A percentile compares a stretch with the other conserved stretches of the same genome.
Evolutionary conservation across 2,888 invertebrate species (phyloP).

Genomic region (Cyclophora albipunctata): DNA sequence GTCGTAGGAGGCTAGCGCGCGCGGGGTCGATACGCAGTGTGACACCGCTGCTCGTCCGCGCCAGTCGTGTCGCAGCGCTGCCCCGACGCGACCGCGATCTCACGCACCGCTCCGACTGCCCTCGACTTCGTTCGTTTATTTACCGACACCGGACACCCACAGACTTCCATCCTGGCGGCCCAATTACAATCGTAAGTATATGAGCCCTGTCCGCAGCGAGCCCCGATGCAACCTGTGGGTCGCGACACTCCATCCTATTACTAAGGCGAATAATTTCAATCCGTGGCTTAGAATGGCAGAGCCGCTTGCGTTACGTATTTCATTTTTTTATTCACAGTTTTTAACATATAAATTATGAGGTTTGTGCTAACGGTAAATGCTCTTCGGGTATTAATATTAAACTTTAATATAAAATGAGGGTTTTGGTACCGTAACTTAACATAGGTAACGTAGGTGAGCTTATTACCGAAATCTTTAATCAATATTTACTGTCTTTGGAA

Average conservation of each 20-base stretch:
- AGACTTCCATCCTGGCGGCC: constrained; percentile 11
- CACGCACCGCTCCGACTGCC: constrained; percentile 17
- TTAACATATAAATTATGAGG: no score
- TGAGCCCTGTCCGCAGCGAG: background rate
- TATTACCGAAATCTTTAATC: constrained; percentile 5
- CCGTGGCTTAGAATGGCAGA: constrained; percentile 2
- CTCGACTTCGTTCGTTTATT: background rate
- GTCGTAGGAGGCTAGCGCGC: constrained; percentile 31
- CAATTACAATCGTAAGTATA: constrained; percentile 7
- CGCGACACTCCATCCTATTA: background rate
- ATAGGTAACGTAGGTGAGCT: background rate
- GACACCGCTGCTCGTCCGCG: constrained; percentile 33
- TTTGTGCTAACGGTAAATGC: no score
- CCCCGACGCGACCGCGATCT: constrained; percentile 24
- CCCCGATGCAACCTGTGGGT: background rate
- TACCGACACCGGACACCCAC: constrained; percentile 11
- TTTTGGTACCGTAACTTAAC: no score
- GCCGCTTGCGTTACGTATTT: background rate
- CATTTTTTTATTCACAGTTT: no score
- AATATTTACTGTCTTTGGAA: constrained; percentile 2
- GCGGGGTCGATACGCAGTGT: constrained; percentile 68
- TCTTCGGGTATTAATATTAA: no score
- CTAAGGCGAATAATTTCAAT: constrained; percentile 6
- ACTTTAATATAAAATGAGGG: no score
- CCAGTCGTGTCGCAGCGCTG: constrained; percentile 32